A percentile compares a stretch with the other conserved stretches of the same genome.
Evolutionary conservation across 2,888 invertebrate genomes (phyloP).

Genomic region (Embidobia sp.): DNA sequence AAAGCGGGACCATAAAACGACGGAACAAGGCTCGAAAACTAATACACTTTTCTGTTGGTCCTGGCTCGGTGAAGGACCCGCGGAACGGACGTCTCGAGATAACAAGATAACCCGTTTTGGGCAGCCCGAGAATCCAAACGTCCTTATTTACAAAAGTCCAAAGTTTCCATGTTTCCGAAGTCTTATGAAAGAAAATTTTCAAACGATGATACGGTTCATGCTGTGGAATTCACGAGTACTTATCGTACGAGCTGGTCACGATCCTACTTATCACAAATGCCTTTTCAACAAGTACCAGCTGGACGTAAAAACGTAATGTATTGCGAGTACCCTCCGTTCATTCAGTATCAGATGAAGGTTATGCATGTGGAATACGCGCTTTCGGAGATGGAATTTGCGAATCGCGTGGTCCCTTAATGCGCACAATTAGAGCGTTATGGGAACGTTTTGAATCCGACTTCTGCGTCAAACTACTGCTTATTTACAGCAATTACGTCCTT

Average conservation of each 20-base stretch:
- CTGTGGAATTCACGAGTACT: constrained; percentile 59
- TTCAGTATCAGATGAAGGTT: constrained; percentile 27
- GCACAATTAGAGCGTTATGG: too few relatives aligned
- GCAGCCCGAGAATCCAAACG: constrained; percentile 74
- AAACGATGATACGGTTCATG: constrained; percentile 54
- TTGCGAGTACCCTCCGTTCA: constrained; percentile 49
- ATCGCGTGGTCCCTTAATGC: too few relatives aligned
- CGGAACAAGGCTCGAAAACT: constrained; percentile 69
- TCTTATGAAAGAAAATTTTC: constrained; percentile 65
- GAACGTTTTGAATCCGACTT: too few relatives aligned
- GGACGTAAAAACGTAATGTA: constrained; percentile 48
- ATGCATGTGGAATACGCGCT: constrained; percentile 14
- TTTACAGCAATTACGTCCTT: too few relatives aligned
- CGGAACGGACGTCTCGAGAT: constrained; percentile 71
- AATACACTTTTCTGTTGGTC: constrained; percentile 70
- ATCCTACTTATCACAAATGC: constrained; percentile 57
- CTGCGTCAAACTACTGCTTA: too few relatives aligned
- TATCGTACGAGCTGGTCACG: constrained; percentile 59
- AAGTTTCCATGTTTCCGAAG: constrained; percentile 52
- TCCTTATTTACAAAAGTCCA: constrained; percentile 75
- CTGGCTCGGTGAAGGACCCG: constrained; percentile 56
- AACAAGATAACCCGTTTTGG: constrained; percentile 75
- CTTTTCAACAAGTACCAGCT: constrained; percentile 59
- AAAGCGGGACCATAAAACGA: constrained; percentile 60
- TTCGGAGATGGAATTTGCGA: constrained; percentile 30